Evolutionary conservation across 2,113 vertebrate genomes (phyloP).

Genomic region (Vireo altiloquus): DNA sequence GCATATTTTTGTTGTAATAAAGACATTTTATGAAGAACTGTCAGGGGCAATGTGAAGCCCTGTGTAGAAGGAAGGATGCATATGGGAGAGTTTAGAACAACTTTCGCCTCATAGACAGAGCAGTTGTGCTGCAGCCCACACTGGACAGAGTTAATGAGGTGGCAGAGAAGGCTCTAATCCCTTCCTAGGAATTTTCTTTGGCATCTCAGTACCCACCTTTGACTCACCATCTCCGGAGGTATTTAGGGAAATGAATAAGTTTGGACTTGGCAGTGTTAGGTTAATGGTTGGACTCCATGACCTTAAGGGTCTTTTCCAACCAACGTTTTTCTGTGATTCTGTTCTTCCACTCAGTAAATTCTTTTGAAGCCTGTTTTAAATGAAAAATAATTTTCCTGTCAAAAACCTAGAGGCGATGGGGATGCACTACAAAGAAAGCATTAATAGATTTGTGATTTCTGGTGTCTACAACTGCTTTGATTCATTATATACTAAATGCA

Average conservation of each 20-base stretch:
- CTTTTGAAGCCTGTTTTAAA: background rate
- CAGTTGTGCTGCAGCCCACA: background rate
- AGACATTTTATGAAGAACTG: background rate
- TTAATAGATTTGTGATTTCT: background rate
- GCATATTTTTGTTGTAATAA: background rate
- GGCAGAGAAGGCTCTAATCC: background rate
- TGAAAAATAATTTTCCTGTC: background rate
- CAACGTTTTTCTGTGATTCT: background rate
- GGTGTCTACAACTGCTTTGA: background rate
- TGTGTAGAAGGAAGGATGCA: background rate
- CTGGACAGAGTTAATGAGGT: background rate
- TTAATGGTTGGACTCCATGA: background rate
- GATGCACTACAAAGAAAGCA: background rate
- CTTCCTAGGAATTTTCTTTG: background rate
- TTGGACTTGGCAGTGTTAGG: background rate
- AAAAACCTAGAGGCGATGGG: background rate
- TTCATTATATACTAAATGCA: background rate
- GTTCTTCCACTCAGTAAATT: background rate
- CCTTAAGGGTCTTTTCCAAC: background rate
- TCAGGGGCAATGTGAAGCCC: background rate
- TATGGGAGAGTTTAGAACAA: background rate
- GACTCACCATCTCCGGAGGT: background rate
- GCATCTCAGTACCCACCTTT: background rate
- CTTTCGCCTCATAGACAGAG: background rate
- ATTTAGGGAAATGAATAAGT: background rate